These are phyloP conservation scores for Silurus asotus DNA, from an alignment of 2,113 vertebrate genomes.

Conservation along the genomic window DNA sequence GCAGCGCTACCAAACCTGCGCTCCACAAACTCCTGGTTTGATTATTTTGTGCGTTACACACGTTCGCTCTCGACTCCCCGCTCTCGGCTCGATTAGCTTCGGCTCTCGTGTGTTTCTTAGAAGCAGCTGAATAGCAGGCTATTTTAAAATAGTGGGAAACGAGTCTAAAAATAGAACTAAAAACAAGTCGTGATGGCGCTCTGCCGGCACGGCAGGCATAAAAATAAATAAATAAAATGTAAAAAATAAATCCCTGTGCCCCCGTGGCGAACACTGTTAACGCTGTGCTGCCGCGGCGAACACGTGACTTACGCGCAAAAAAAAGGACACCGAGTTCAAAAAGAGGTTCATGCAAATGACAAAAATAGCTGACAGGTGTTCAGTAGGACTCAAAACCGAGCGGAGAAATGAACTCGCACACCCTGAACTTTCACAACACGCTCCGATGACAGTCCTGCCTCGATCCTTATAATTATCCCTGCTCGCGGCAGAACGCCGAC, in stretches of 20 bases:
- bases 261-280: background rate
- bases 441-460: background rate
- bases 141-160: background rate
- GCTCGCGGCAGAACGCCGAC: background rate
- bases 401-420: background rate
- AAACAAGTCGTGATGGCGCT: background rate
- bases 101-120: background rate
- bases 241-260: too few relatives aligned
- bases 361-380: slow-evolving; percentile 27
- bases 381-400: background rate
- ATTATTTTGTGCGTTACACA: too few relatives aligned
- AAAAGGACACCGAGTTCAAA: background rate
- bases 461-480: background rate
- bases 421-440: background rate
- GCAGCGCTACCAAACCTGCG: too few relatives aligned
- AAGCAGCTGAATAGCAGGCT: background rate
- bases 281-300: background rate
- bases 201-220: background rate
- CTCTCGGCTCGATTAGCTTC: too few relatives aligned
- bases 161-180: background rate
- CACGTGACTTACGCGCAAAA: too few relatives aligned
- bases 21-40: too few relatives aligned
- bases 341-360: slow-evolving; percentile 7
- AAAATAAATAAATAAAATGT: background rate
- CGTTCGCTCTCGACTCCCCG: too few relatives aligned